Evolutionary conservation across 2,113 vertebrate genomes (phyloP), one percentile per base, ranked within the genome.

Genomic region (Tragelaphus scriptus): DNA sequence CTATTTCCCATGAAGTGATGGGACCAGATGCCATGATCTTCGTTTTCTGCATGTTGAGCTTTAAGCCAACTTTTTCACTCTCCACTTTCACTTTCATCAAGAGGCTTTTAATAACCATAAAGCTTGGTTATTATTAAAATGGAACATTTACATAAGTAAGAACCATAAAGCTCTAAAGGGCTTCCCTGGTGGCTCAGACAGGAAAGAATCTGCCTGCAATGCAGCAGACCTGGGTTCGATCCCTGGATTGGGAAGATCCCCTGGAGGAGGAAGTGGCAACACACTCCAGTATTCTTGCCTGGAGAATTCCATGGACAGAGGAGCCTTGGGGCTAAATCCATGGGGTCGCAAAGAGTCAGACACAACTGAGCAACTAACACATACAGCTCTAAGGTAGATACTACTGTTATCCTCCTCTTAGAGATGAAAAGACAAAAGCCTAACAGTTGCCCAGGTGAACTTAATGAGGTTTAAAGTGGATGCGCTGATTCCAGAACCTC

Each of bases 401-500:
- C 71, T 85, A 30, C 87, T 93, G 36, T 30, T 58, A 55, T 49
- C 36, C 71, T 32, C 68, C 30, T 36, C 59, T 96, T 84, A 95
- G n/a, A 95, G 61, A 88, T 75, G 5, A 94, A 26, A 36, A 87
- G 36, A 80, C 32, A 53, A 47, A 96, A 58, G 26, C 36, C 88
- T 71, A 30, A 40, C 58, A 71, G 30, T 90, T 61, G 13, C 87
- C 68, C 61, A 47, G 87, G 49, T 53, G 85, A 94, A 68, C 40
- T 59, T 63, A 11, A 84, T n/a, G 7, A 59, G 30, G 51, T 56
- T 82, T 84, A 86, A 96, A 49, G 55, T 40, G 53, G 82, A 47
- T 77, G 10, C 71, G 44, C 92, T 85, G n/a, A 86, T 84, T 93
- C 53, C 23, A 80, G 59, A 96, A 44, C 49, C n/a, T 82, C 30